Base-by-base conservation (phyloP, 2,888 invertebrate genomes). In the Coecobrya sp. region DNA sequence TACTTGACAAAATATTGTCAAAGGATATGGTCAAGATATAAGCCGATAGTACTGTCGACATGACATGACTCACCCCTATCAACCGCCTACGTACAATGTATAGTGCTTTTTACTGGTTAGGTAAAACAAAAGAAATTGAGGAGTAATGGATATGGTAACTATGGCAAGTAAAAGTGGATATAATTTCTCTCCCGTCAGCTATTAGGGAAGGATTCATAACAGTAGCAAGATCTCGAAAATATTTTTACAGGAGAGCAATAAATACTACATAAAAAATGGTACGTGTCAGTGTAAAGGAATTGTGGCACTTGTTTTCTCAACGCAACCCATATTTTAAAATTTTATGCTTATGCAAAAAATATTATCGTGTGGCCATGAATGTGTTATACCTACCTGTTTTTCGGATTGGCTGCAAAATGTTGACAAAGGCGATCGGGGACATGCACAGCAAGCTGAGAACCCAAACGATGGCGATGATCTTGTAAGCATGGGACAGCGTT, bases 401-500 rank as follows among this genome's bases (percentile, higher is more conserved):
- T 68, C 94, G 93, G 16, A 95, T 96, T 0, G 97, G 97, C 94
- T 96, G 96, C 88, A 97, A 96, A 95, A 96, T 96, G 94, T 96
- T 97, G 81, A 97, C 96, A 22, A 96, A 95, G 2, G 97, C 97
- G 42, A 97, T 97, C 1, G 97, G 97, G 27, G 96, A 96, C 97
- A 97, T 97, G 94, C 97, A 96, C 52, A 97, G 92, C 65, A 97
- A 96, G 94, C 97, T 97, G 59, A 97, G 96, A 10, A 97, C 95
- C 97, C 97, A 97, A 88, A 97, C 97, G 84, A 96, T 96, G 3
- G 96, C 96, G 94, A 97, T 97, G 95, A 97, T 97, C 95, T 97
- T 97, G 96, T 97, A 97, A 62, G 97, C 97, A 95, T 98, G 98
- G 85, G 97, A 97, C 92, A 97, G 96, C 0, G 97, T 98, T 96